phyloP scores from a whole-genome alignment of 2,888 invertebrate genomes.

The Choristoneura rosaceana region DNA sequence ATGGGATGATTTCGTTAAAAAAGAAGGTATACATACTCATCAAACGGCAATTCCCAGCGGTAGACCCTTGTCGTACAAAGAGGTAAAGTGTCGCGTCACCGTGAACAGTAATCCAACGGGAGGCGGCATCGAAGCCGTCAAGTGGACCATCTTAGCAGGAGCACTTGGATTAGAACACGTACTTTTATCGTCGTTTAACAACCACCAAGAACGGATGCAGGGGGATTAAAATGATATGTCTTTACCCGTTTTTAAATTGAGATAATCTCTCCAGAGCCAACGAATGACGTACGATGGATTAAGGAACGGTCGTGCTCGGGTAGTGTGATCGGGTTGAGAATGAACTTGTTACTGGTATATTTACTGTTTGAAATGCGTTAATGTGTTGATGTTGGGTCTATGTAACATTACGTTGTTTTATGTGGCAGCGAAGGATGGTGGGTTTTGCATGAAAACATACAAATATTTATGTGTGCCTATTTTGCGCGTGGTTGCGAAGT shows the following conservation, averaged over 20 bases:
- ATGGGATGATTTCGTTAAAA: not conserved
- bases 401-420: too few species aligned
- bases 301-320: too few species aligned
- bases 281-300: too few species aligned
- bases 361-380: too few species aligned
- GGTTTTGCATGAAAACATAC: too few species aligned
- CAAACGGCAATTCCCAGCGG: conserved; percentile 3
- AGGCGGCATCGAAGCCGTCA: conserved; percentile 1
- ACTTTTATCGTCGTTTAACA: not conserved
- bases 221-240: not conserved
- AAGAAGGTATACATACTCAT: not conserved
- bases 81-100: conserved; percentile 37
- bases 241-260: not conserved
- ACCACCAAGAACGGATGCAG: not conserved
- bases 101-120: conserved; percentile 6
- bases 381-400: too few species aligned
- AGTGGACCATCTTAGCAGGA: conserved; percentile 8
- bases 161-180: conserved; percentile 10
- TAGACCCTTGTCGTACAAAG: conserved; percentile 40
- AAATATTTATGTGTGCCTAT: too few species aligned
- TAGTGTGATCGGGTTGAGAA: too few species aligned
- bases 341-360: too few species aligned
- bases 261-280: too few species aligned
- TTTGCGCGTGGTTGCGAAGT: too few species aligned
- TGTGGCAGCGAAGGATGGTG: too few species aligned